phyloP scores from a whole-genome alignment of 2,888 invertebrate genomes.

The Ophioninae sp. region DNA sequence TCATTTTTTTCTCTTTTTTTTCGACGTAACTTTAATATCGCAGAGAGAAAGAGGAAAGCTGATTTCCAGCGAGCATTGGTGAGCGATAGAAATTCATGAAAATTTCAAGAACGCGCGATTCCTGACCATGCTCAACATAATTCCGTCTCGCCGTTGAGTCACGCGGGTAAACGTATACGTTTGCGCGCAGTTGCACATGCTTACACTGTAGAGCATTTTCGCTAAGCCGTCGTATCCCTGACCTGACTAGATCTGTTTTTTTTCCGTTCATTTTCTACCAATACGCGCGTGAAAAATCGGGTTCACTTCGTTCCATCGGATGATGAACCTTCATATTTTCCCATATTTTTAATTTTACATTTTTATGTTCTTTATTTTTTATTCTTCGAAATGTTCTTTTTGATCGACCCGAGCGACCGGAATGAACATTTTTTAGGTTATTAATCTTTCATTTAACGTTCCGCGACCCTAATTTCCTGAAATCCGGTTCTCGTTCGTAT shows the following conservation, averaged over 20 bases:
- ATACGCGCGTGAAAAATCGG: background rate
- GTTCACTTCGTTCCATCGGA: background rate
- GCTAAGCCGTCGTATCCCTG: conserved; percentile 36
- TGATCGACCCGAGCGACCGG: no score
- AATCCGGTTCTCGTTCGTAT: no score
- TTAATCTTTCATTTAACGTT: no score
- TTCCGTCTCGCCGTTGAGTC: conserved; percentile 4
- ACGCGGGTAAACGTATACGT: background rate
- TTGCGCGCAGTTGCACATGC: conserved; percentile 11
- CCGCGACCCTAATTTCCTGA: no score
- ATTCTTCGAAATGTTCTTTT: no score
- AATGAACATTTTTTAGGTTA: no score
- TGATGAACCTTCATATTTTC: no score
- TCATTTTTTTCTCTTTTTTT: background rate
- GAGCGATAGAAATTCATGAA: conserved; percentile 21
- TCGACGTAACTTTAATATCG: no score
- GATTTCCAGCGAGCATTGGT: background rate
- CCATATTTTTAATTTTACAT: no score
- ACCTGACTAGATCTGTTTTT: conserved; percentile 15
- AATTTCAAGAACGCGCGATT: conserved; percentile 5
- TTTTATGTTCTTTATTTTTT: no score
- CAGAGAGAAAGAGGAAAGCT: background rate
- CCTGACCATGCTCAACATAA: conserved; percentile 60
- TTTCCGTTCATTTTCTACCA: background rate
- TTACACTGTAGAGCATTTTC: conserved; percentile 14